phyloP scores from a whole-genome alignment of 1,140 invertebrate species.

The Panagrolaimus sp. region DNA sequence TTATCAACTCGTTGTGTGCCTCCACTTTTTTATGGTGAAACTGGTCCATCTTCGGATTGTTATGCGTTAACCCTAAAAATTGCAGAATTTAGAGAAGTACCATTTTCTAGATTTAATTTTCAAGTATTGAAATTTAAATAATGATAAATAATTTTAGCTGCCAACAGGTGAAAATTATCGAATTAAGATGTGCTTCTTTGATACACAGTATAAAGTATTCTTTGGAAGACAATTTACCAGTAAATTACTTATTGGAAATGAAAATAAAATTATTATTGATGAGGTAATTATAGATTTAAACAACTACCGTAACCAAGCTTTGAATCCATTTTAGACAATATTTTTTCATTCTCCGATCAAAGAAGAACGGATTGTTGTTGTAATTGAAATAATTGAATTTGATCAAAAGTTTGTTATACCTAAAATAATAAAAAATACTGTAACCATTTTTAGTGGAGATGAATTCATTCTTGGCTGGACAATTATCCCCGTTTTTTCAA shows the following conservation, averaged over 20 bases:
- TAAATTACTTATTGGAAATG: neutral
- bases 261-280: conserved; percentile 11
- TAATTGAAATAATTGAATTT: neutral
- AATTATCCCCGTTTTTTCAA: neutral
- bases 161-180: conserved; percentile 12
- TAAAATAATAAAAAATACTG: neutral
- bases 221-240: neutral
- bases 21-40: neutral
- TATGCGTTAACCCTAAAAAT: conserved; percentile 5
- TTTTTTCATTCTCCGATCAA: conserved; percentile 6
- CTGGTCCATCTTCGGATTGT: neutral
- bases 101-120: neutral
- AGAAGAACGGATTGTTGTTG: conserved; percentile 9
- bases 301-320: neutral
- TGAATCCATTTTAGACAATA: neutral
- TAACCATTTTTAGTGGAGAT: neutral
- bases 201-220: conserved; percentile 1
- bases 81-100: conserved; percentile 1
- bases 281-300: neutral
- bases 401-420: neutral
- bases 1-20: neutral
- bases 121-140: neutral
- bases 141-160: neutral
- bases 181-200: neutral
- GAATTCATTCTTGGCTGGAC: conserved; percentile 8